Evolutionary conservation across 2,888 invertebrate species (phyloP).

Genomic region (Drosophila mimetica): DNA sequence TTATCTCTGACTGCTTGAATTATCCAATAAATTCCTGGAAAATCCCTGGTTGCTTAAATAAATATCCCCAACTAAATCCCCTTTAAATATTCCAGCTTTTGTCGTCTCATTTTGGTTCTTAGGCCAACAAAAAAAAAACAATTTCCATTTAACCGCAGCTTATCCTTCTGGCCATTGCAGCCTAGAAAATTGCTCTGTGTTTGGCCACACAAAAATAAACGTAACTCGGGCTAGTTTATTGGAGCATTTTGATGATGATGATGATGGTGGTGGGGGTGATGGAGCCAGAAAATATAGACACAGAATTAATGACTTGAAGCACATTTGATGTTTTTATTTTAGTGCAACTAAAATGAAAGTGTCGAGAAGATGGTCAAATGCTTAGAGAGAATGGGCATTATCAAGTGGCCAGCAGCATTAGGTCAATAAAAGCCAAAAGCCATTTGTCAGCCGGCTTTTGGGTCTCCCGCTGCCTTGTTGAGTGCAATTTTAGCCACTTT

Average conservation of each 20-base stretch:
- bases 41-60: background rate
- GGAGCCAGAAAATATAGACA: conserved; percentile 21
- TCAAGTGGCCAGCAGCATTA: conserved; percentile 27
- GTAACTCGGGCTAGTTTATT: conserved; percentile 41
- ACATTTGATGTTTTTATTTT: conserved; percentile 44
- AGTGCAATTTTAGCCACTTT: conserved; percentile 46
- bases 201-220: conserved; percentile 40
- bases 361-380: conserved; percentile 9
- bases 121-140: conserved; percentile 16
- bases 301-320: conserved; percentile 36
- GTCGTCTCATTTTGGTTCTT: conserved; percentile 1
- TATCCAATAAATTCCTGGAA: conserved; percentile 1
- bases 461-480: background rate
- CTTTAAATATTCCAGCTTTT: conserved; percentile 23
- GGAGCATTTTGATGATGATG: conserved; percentile 3
- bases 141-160: conserved; percentile 43
- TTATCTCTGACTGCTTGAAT: background rate
- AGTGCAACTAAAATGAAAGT: conserved; percentile 30
- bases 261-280: background rate
- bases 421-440: conserved; percentile 52
- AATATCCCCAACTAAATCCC: conserved; percentile 2
- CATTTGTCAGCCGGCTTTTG: conserved; percentile 10
- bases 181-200: conserved; percentile 24
- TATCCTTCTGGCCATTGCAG: conserved; percentile 33
- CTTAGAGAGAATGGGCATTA: conserved; percentile 3